Evolutionary conservation across 2,888 invertebrate species (phyloP).

Genomic region (Linyphia triangularis): DNA sequence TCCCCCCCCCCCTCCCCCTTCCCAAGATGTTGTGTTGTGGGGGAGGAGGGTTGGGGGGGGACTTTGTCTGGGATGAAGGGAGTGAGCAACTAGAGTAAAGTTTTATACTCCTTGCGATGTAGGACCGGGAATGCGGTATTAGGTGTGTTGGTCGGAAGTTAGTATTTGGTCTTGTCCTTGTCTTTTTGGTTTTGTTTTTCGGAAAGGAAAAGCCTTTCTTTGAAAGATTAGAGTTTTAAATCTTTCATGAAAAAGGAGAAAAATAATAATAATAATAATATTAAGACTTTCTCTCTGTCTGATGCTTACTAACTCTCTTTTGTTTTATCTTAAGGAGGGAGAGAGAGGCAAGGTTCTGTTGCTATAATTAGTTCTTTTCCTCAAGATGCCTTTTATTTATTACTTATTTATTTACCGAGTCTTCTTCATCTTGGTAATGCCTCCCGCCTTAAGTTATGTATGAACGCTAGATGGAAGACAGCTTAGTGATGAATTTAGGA

Average conservation of each 20-base stretch:
- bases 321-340: slow-evolving; percentile 50
- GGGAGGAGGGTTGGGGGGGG: not conserved
- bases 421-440: slow-evolving; percentile 32
- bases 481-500: slow-evolving; percentile 71
- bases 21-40: not conserved
- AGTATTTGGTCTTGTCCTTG: slow-evolving; percentile 1
- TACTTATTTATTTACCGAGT: slow-evolving; percentile 28
- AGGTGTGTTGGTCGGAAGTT: slow-evolving; percentile 7
- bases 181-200: not conserved
- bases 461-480: slow-evolving; percentile 45
- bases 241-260: slow-evolving; percentile 38
- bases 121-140: slow-evolving; percentile 60
- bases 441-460: slow-evolving; percentile 66
- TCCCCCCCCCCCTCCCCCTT: not conserved
- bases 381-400: not conserved
- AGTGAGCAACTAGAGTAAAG: slow-evolving; percentile 57
- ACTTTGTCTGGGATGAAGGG: slow-evolving; percentile 6
- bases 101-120: slow-evolving; percentile 10
- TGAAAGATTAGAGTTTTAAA: slow-evolving; percentile 73
- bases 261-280: slow-evolving; percentile 55
- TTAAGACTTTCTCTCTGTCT: slow-evolving; percentile 32
- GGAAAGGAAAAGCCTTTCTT: slow-evolving; percentile 29
- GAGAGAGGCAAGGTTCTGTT: slow-evolving; percentile 6
- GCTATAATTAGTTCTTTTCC: slow-evolving; percentile 62
- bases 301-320: slow-evolving; percentile 8